Evolutionary conservation across 2,888 invertebrate species (phyloP).

Genomic region (Agrochola lota): DNA sequence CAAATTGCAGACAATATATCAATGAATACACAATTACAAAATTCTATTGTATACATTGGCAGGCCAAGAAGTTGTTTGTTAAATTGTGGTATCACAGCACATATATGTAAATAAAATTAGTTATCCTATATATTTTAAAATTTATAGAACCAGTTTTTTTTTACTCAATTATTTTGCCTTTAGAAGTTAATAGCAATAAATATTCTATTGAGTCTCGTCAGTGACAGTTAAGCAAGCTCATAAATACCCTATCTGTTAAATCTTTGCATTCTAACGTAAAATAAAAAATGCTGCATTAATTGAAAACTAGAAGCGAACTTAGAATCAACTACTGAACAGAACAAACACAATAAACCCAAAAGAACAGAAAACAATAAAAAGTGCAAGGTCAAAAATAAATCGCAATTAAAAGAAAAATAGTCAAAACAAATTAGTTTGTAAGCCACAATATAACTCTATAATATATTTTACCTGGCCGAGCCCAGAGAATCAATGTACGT

Average conservation of each 20-base stretch:
- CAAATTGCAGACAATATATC: conserved; percentile 1
- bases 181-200: too few relatives aligned
- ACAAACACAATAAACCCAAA: conserved; percentile 3
- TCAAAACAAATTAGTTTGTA: conserved; percentile 47
- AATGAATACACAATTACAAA: neutral
- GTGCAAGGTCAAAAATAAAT: neutral
- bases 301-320: neutral
- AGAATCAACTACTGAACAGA: neutral
- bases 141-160: too few relatives aligned
- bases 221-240: too few relatives aligned
- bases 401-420: neutral
- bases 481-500: conserved; percentile 87
- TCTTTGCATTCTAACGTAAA: rapidly evolving
- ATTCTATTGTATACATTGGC: conserved; percentile 3
- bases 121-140: neutral
- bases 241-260: neutral
- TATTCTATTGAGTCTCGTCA: too few relatives aligned
- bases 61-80: neutral
- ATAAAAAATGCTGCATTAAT: neutral
- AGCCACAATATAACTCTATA: conserved; percentile 69
- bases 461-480: conserved; percentile 86
- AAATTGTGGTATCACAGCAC: too few relatives aligned
- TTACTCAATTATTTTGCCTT: too few relatives aligned
- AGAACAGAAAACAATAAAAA: neutral
- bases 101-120: too few relatives aligned